Percentiles rank a stretch among this genome's conserved stretches.
phyloP scores from a whole-genome alignment of 2,797 vertebrate species.

The Lacerta viridis region DNA sequence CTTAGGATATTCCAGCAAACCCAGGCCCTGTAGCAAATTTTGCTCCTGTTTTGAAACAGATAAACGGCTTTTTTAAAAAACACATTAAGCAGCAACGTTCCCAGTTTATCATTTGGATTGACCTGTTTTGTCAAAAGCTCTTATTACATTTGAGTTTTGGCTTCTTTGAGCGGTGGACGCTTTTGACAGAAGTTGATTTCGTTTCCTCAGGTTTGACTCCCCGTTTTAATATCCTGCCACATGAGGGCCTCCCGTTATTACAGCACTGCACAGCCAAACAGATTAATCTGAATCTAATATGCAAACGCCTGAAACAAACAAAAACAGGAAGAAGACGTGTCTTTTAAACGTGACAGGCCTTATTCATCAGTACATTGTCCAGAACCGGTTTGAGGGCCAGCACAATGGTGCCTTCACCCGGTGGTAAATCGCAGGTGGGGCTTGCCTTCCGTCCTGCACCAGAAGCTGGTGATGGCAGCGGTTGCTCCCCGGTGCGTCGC shows the following conservation, averaged over 20 bases:
- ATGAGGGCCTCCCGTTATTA: not conserved
- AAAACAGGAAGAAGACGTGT: not conserved
- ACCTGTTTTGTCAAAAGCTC: not conserved
- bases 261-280: not conserved
- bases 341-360: too few species aligned
- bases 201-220: not conserved
- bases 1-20: not conserved
- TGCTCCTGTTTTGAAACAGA: not conserved
- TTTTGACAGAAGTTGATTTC: not conserved
- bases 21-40: not conserved
- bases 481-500: too few species aligned
- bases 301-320: not conserved
- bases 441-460: too few species aligned
- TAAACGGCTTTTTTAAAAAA: too few species aligned
- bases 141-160: not conserved
- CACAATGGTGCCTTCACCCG: too few species aligned
- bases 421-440: too few species aligned
- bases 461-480: too few species aligned
- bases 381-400: too few species aligned
- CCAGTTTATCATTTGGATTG: not conserved
- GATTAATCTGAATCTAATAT: not conserved
- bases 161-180: too few species aligned
- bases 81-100: too few species aligned
- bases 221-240: constrained; percentile 1
- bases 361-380: too few species aligned